phyloP scores from a whole-genome alignment of 2,113 vertebrate genomes.

The Brachypodius melanocephalos region DNA sequence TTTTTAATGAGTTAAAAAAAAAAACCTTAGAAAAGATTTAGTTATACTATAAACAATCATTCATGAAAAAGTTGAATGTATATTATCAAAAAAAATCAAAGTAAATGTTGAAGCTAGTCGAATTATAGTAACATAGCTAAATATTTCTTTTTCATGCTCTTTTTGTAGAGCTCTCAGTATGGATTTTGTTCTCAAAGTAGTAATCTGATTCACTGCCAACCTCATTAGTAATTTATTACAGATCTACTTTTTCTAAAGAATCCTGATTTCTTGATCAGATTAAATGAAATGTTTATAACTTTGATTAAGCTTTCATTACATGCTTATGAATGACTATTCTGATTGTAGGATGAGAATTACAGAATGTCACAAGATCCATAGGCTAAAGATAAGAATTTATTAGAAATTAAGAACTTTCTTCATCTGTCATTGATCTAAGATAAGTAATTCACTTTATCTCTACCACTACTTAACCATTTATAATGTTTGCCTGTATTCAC shows the following conservation, averaged over 20 bases:
- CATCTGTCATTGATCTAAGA: neutral
- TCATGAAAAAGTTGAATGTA: neutral
- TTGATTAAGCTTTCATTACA: neutral
- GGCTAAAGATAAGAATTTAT: neutral
- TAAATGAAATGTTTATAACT: neutral
- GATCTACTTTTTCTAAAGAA: neutral
- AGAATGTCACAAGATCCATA: neutral
- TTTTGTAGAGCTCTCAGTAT: neutral
- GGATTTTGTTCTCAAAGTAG: neutral
- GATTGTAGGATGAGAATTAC: neutral
- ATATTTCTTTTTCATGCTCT: neutral
- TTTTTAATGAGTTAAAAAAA: neutral
- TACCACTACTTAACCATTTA: neutral
- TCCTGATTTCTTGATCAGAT: neutral
- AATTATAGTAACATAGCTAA: neutral
- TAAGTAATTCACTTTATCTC: neutral
- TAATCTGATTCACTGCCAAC: neutral
- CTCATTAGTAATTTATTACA: conserved; percentile 1
- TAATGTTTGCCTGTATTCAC: neutral
- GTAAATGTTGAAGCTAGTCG: neutral
- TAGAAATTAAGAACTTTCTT: neutral
- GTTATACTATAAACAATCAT: neutral
- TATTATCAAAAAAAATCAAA: neutral
- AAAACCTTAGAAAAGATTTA: neutral
- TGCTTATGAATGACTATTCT: neutral